Base-by-base conservation (phyloP, 2,888 invertebrate species). In the Endomychus coccineus region DNA sequence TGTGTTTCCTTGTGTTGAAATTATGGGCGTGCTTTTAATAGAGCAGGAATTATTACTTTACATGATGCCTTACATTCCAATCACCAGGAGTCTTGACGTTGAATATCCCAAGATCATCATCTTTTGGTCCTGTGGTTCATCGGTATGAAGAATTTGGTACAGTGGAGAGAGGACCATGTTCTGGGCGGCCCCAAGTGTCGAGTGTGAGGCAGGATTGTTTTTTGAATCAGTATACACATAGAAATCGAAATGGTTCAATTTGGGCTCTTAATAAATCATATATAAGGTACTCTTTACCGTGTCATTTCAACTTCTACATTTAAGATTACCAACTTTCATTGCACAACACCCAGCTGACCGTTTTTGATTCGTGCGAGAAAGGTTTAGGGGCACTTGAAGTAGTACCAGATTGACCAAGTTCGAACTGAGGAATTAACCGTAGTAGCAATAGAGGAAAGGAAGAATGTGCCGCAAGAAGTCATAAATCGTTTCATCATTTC, bases 21-120 rank as follows among this genome's bases (percentile, higher is more conserved):
- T 19, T 19, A 6, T 19, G 21, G 21, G 21, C n/a, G 21, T 7
- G 21, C 6, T n/a, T n/a, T n/a, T n/a, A n/a, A n/a, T n/a, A n/a
- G 21, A 19, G 21, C 21, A 19, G n/a, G 21, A 19, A 19, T 19
- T 7, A 19, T n/a, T 19, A n/a, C 21, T 19, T 19, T 19, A 19
- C 21, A n/a, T 19, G 21, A 19, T 19, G 21, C 21, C 6, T 6
- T 7, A 19, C 21, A 19, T 19, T 19, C 21, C n/a, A 19, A 19
- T 19, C 21, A 19, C n/a, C 21, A 19, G 21, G n/a, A 19, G 6
- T n/a, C 6, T 7, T 7, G 6, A 19, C n/a, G 21, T 19, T 19
- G n/a, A 19, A 6, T n/a, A 19, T 19, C n/a, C 21, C 21, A 7
- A 19, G 21, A n/a, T n/a, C n/a, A 19, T 19, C 21, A 19, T 19